phyloP scores from a whole-genome alignment of 2,888 invertebrate genomes.

The Hyppa rectilinea region DNA sequence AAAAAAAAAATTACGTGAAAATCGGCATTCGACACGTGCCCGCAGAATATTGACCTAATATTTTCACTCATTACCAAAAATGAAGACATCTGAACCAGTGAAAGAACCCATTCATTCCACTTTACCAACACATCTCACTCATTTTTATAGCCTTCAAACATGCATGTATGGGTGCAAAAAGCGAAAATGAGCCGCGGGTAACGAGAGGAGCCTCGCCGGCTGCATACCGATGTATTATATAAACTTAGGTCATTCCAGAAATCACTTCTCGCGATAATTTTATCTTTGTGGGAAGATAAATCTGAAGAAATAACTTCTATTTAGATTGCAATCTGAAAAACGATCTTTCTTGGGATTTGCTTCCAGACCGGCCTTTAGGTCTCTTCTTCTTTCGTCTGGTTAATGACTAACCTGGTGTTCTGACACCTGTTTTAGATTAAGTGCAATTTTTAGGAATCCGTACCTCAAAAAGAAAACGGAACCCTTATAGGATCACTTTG shows the following conservation, averaged over 20 bases:
- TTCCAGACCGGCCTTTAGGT: not conserved
- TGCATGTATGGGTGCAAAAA: conserved; percentile 37
- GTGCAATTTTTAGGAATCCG: no score
- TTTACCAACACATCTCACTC: not conserved
- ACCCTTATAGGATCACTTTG: no score
- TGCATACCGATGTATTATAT: conserved; percentile 36
- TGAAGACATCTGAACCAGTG: not conserved
- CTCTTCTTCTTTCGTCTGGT: no score
- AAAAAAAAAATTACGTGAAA: no score
- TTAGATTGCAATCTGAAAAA: conserved; percentile 25
- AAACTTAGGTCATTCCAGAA: conserved; percentile 21
- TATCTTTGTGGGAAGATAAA: conserved; percentile 8
- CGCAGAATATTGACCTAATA: not conserved
- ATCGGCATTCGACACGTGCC: not conserved
- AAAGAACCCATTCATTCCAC: not conserved
- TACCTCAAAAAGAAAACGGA: no score
- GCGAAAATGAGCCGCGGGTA: conserved; percentile 34
- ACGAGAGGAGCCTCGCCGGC: conserved; percentile 35
- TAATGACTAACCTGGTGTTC: no score
- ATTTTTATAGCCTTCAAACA: conserved; percentile 24
- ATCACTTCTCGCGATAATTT: conserved; percentile 19
- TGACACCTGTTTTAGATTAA: no score
- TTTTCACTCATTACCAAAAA: conserved; percentile 5
- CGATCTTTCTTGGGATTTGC: conserved; percentile 8
- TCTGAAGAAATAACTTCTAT: conserved; percentile 8